phyloP scores from a whole-genome alignment of 1,140 invertebrate species.

The Papilio helenus region DNA sequence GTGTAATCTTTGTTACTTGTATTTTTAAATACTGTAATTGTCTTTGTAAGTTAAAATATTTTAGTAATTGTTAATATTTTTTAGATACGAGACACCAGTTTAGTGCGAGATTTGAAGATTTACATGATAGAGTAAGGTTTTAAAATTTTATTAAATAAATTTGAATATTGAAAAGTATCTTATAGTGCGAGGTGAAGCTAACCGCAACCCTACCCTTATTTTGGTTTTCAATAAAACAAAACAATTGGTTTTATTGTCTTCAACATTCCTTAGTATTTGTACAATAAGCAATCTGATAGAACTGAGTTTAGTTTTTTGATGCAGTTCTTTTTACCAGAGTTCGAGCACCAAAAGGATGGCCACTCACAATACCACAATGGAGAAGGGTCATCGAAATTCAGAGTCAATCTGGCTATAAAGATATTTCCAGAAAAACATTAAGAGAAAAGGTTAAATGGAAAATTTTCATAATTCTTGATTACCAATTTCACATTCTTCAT shows the following conservation, averaged over 20 bases:
- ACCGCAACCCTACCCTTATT: background rate
- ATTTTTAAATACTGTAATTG: too few relatives aligned
- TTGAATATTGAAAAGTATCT: background rate
- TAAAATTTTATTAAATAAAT: background rate
- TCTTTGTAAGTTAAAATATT: background rate
- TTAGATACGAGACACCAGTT: background rate
- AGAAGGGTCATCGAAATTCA: slow-evolving; percentile 64
- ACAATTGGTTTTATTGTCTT: too few relatives aligned
- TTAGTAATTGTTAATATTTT: background rate
- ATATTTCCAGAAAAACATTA: slow-evolving; percentile 49
- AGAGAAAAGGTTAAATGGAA: slow-evolving; percentile 60
- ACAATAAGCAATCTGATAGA: background rate
- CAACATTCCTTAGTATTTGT: too few relatives aligned
- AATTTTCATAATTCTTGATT: background rate
- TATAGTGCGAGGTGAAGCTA: background rate
- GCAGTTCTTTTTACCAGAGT: slow-evolving; percentile 50
- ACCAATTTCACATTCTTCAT: too few relatives aligned
- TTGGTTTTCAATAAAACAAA: too few relatives aligned
- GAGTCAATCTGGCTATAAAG: slow-evolving; percentile 50
- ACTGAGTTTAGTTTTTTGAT: background rate
- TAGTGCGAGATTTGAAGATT: background rate
- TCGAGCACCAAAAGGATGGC: slow-evolving; percentile 62
- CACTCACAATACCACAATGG: slow-evolving; percentile 65
- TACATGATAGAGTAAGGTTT: background rate
- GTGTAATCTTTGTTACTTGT: too few relatives aligned